Percentiles rank a stretch among this genome's conserved stretches.
phyloP scores from a whole-genome alignment of 1,140 invertebrate species.

The Panagrolaimus sp. region DNA sequence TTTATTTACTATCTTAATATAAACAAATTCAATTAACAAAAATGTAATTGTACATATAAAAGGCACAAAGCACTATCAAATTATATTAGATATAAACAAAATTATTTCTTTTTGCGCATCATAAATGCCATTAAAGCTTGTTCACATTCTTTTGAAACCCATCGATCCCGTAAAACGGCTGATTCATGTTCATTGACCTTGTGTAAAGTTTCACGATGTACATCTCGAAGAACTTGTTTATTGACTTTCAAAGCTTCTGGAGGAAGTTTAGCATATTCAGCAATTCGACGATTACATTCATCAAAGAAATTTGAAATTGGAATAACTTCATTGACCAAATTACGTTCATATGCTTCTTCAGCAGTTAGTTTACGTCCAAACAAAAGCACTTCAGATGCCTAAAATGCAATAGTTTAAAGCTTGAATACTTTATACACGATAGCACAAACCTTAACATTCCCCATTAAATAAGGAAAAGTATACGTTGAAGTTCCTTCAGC shows the following conservation, averaged over 20 bases:
- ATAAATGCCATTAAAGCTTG: conserved; percentile 64
- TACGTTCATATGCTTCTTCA: conserved; percentile 67
- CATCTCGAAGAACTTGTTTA: conserved; percentile 63
- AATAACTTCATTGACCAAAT: conserved; percentile 70
- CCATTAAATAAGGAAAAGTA: conserved; percentile 75
- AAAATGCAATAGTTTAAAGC: no score
- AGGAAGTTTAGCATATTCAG: conserved; percentile 24
- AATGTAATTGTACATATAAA: no score
- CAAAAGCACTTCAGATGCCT: conserved; percentile 68
- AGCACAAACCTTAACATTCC: conserved; percentile 65
- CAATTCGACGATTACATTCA: conserved; percentile 60
- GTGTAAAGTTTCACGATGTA: conserved; percentile 61
- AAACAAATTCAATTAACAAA: no score
- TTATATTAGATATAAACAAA: no score
- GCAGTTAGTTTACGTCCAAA: conserved; percentile 75
- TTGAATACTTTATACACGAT: no score
- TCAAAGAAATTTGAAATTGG: conserved; percentile 63
- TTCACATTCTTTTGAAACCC: conserved; percentile 65
- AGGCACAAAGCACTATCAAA: no score
- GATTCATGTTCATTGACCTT: conserved; percentile 64
- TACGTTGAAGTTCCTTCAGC: conserved; percentile 78
- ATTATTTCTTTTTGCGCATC: conserved; percentile 44
- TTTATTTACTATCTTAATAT: no score
- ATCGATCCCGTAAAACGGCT: conserved; percentile 63
- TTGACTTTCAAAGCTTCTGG: conserved; percentile 63